Conservation (phyloP, 2,888 invertebrate genomes). For the Melanchra persicariae region DNA sequence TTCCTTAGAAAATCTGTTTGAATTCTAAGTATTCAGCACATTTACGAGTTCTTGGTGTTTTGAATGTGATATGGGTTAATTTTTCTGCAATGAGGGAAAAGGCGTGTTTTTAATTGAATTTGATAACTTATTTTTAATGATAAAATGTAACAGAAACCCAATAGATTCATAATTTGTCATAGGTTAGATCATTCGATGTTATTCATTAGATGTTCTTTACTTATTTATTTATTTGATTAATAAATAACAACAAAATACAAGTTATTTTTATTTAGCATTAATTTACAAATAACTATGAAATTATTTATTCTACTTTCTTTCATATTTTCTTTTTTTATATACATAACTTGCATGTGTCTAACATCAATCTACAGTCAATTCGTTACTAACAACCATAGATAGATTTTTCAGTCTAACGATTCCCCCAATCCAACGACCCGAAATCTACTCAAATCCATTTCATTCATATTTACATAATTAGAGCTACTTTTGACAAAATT, state of each 20-base stretch:
- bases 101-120: not conserved
- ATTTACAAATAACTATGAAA: not conserved
- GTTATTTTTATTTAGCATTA: not conserved
- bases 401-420: not conserved
- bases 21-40: not conserved
- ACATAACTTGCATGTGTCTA: not conserved
- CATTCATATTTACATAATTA: not conserved
- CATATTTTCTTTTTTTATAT: not conserved
- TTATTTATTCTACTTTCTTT: not conserved
- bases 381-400: no score
- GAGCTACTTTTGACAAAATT: not conserved
- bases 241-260: no score
- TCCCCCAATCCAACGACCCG: not conserved
- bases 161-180: not conserved
- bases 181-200: no score
- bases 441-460: not conserved
- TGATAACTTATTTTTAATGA: not conserved
- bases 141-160: not conserved
- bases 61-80: not conserved
- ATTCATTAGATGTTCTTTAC: no score
- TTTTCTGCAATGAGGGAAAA: no score
- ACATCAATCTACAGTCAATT: not conserved
- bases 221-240: no score
- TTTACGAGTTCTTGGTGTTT: not conserved
- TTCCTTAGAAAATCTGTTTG: conserved; percentile 2